Conservation (phyloP, 64 coral and sea anemone species). For the Actinia equina region DNA sequence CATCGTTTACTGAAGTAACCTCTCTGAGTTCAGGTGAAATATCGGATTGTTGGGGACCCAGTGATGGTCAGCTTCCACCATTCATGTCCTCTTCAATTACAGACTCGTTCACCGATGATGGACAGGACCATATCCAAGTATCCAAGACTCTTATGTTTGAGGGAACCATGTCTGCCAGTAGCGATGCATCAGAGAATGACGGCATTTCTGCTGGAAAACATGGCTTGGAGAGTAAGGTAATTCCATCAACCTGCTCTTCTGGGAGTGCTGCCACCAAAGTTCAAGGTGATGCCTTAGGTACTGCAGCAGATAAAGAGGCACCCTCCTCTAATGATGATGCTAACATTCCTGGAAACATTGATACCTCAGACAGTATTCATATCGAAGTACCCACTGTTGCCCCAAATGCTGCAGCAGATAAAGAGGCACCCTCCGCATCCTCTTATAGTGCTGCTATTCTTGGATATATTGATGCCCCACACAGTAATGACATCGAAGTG, state of each 20-base stretch:
- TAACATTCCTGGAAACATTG: too few relatives aligned
- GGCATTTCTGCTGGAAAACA: background rate
- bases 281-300: background rate
- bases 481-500: background rate
- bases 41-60: background rate
- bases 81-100: background rate
- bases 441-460: background rate
- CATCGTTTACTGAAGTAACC: background rate
- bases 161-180: background rate
- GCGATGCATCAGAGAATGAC: background rate
- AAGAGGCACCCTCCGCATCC: too few relatives aligned
- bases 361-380: background rate
- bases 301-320: too few relatives aligned
- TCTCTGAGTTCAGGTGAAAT: background rate
- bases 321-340: too few relatives aligned
- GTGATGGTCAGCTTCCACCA: conserved; percentile 12
- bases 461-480: background rate
- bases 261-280: background rate
- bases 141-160: background rate
- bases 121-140: background rate
- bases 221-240: background rate
- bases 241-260: background rate
- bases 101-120: background rate
- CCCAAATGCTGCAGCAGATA: background rate
- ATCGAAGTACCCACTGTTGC: background rate